A percentile compares a stretch with the other conserved stretches of the same genome.
These are phyloP conservation scores for Ophioninae sp. DNA, from an alignment of 2,888 invertebrate species.

Conservation along the genomic window DNA sequence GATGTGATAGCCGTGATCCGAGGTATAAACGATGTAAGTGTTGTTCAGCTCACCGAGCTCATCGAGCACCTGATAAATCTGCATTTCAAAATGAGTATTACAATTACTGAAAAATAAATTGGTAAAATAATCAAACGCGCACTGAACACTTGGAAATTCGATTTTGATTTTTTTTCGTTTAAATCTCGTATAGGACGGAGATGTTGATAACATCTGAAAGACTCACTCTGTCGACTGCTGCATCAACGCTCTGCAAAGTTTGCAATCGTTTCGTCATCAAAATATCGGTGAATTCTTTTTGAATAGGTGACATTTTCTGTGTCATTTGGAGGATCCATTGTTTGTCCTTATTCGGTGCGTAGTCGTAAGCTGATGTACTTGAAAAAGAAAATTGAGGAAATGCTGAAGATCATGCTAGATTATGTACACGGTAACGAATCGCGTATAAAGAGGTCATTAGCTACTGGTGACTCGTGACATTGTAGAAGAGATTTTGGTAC, in stretches of 20 bases:
- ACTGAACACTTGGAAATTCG: neutral
- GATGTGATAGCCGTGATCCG: slow-evolving; percentile 98
- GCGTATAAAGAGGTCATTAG: neutral
- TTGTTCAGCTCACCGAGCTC: slow-evolving; percentile 94
- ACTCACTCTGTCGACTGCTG: slow-evolving; percentile 86
- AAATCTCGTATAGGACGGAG: neutral
- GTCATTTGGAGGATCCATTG: slow-evolving; percentile 98
- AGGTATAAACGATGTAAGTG: slow-evolving; percentile 97
- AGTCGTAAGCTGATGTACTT: slow-evolving; percentile 98
- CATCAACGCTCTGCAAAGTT: slow-evolving; percentile 97
- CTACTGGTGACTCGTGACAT: slow-evolving; percentile 98
- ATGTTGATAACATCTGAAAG: neutral
- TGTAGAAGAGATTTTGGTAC: slow-evolving; percentile 96
- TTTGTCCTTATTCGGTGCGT: slow-evolving; percentile 98
- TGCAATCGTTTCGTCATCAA: slow-evolving; percentile 98
- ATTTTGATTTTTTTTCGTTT: too few species aligned
- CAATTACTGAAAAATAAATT: neutral
- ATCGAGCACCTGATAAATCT: slow-evolving; percentile 86
- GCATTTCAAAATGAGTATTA: slow-evolving; percentile 51
- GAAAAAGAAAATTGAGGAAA: slow-evolving; percentile 68
- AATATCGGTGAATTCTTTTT: slow-evolving; percentile 96
- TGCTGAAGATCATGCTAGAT: neutral
- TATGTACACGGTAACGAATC: neutral
- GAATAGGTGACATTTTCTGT: slow-evolving; percentile 97
- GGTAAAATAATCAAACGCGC: slow-evolving; percentile 8